phyloP scores from a whole-genome alignment of 2,113 vertebrate genomes.

The Elaphurus davidianus region DNA sequence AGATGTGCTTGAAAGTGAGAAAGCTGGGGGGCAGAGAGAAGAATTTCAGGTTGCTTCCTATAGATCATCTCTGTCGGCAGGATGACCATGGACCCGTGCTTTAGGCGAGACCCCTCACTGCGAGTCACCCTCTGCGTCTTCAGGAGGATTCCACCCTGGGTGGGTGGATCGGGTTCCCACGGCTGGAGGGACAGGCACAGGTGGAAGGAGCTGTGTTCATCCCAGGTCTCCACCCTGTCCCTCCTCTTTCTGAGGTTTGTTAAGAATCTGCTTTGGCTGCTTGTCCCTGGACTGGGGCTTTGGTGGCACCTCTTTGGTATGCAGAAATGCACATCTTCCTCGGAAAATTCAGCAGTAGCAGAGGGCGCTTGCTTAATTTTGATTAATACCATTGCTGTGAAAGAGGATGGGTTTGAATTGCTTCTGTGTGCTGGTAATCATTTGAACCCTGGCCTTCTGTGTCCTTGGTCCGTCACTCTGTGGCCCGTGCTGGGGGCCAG shows the following conservation, averaged over 20 bases:
- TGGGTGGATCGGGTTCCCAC: accelerated
- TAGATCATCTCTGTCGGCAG: not conserved
- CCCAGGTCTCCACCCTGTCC: not conserved
- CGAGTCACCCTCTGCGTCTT: not conserved
- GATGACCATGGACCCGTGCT: not conserved
- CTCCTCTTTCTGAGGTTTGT: not conserved
- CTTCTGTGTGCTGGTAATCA: not conserved
- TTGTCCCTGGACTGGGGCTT: not conserved
- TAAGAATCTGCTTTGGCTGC: not conserved
- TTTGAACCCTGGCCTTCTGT: not conserved
- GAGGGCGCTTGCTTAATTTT: not conserved
- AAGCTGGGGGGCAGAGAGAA: not conserved
- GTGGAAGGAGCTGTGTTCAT: not conserved
- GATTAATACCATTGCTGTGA: not conserved
- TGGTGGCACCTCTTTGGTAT: not conserved
- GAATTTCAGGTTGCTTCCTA: not conserved
- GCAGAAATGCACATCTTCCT: not conserved
- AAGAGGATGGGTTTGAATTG: conserved; percentile 18
- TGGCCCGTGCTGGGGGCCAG: not conserved
- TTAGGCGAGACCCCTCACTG: accelerated
- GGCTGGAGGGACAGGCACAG: not conserved
- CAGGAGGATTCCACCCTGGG: not conserved
- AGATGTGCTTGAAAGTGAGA: not conserved
- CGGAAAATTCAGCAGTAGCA: not conserved
- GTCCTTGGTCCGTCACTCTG: not conserved